phyloP scores from a whole-genome alignment of 2,888 invertebrate genomes.

The Pegoplata infirma region DNA sequence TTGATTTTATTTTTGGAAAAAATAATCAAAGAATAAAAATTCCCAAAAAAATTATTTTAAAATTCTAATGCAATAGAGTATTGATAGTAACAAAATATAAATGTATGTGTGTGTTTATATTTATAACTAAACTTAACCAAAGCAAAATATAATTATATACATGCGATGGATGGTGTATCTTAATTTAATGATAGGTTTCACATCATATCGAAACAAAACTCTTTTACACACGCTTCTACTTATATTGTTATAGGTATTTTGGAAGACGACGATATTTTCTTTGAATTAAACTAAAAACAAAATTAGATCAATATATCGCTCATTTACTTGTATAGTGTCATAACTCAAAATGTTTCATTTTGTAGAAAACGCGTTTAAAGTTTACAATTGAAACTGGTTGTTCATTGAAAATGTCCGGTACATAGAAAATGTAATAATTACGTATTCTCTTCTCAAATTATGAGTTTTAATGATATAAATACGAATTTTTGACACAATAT shows the following conservation, averaged over 20 bases:
- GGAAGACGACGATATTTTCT: background rate
- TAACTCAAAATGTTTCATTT: too few relatives aligned
- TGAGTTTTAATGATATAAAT: too few relatives aligned
- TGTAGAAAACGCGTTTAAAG: too few relatives aligned
- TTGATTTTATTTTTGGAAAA: background rate
- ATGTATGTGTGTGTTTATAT: constrained; percentile 1
- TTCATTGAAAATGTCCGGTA: too few relatives aligned
- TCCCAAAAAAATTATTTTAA: background rate
- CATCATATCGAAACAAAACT: constrained; percentile 27
- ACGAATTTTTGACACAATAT: too few relatives aligned
- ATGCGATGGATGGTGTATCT: constrained; percentile 54
- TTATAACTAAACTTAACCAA: constrained; percentile 40
- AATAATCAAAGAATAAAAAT: constrained; percentile 5
- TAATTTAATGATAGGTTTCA: constrained; percentile 62
- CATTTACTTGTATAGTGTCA: too few relatives aligned
- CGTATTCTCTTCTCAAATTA: too few relatives aligned
- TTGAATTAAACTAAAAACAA: constrained; percentile 27
- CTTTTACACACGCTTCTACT: background rate
- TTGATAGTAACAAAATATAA: background rate
- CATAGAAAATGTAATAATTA: too few relatives aligned
- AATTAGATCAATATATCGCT: constrained; percentile 47
- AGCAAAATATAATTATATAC: constrained; percentile 57
- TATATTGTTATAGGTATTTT: too few relatives aligned
- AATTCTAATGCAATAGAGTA: constrained; percentile 44
- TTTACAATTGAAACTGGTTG: too few relatives aligned